These are phyloP conservation scores for Biston betularia DNA, from an alignment of 2,888 invertebrate species.

Conservation along the genomic window DNA sequence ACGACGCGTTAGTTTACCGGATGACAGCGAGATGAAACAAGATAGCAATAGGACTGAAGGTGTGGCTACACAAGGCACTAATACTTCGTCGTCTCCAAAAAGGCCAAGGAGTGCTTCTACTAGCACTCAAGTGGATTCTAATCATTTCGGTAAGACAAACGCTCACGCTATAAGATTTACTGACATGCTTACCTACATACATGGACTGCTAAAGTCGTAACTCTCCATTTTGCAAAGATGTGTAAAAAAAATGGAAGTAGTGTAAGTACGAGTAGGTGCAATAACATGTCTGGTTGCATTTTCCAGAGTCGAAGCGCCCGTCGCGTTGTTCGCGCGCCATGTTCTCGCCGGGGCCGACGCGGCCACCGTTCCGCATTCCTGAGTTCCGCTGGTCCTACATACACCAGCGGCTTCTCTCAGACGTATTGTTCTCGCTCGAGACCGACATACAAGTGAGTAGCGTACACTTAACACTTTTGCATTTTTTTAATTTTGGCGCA, in stretches of 20 bases:
- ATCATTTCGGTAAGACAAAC: conserved; percentile 91
- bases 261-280: background rate
- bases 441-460: conserved; percentile 95
- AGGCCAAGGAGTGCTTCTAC: conserved; percentile 92
- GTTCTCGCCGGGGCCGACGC: conserved; percentile 97
- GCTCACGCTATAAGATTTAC: no score
- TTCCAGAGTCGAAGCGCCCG: conserved; percentile 84
- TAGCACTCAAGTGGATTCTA: conserved; percentile 93
- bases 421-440: conserved; percentile 98
- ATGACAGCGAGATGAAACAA: conserved; percentile 79
- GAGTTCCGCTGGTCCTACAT: conserved; percentile 99
- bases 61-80: conserved; percentile 71
- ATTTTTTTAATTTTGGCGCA: background rate
- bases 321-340: conserved; percentile 92
- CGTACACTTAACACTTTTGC: background rate
- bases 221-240: no score
- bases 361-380: conserved; percentile 99
- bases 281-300: background rate
- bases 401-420: conserved; percentile 97
- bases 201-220: no score
- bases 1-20: conserved; percentile 88
- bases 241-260: no score
- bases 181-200: no score
- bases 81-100: conserved; percentile 87
- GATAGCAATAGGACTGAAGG: conserved; percentile 73